Evolutionary conservation across 2,888 invertebrate species (phyloP).

Genomic region (Dynastes tityus): DNA sequence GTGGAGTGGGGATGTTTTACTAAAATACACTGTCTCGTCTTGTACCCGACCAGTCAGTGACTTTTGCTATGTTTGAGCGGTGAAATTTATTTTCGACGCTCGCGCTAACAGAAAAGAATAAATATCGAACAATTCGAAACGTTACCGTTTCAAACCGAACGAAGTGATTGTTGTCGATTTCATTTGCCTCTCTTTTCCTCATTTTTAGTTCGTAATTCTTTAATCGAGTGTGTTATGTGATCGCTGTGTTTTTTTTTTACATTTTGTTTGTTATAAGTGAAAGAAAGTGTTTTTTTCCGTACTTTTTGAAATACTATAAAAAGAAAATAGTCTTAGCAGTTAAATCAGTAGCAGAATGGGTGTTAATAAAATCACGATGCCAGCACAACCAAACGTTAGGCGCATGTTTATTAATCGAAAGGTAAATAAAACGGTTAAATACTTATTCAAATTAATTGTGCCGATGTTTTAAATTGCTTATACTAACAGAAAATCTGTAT

Average conservation of each 20-base stretch:
- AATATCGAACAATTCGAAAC: slow-evolving; percentile 16
- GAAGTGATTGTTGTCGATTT: slow-evolving; percentile 1
- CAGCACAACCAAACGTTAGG: slow-evolving; percentile 65
- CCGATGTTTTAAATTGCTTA: background rate
- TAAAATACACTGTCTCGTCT: slow-evolving; percentile 51
- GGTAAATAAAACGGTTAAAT: slow-evolving; percentile 58
- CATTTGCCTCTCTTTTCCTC: background rate
- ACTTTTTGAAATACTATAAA: slow-evolving; percentile 11
- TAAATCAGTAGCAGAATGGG: slow-evolving; percentile 62
- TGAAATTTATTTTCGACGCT: slow-evolving; percentile 26
- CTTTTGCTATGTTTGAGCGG: slow-evolving; percentile 47
- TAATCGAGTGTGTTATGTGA: slow-evolving; percentile 30
- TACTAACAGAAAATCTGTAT: too few species aligned
- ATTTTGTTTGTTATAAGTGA: slow-evolving; percentile 32
- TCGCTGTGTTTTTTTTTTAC: slow-evolving; percentile 4
- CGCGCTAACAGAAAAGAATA: slow-evolving; percentile 31
- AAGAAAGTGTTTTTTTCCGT: slow-evolving; percentile 37
- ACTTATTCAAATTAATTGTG: background rate
- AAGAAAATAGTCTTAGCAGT: background rate
- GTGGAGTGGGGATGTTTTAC: slow-evolving; percentile 50
- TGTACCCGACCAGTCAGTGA: slow-evolving; percentile 52
- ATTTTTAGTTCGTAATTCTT: background rate
- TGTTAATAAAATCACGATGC: slow-evolving; percentile 67
- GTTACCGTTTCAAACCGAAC: background rate
- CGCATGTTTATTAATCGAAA: slow-evolving; percentile 66